Evolutionary conservation across 2,113 vertebrate species (phyloP).

Genomic region (Scatophagus argus): DNA sequence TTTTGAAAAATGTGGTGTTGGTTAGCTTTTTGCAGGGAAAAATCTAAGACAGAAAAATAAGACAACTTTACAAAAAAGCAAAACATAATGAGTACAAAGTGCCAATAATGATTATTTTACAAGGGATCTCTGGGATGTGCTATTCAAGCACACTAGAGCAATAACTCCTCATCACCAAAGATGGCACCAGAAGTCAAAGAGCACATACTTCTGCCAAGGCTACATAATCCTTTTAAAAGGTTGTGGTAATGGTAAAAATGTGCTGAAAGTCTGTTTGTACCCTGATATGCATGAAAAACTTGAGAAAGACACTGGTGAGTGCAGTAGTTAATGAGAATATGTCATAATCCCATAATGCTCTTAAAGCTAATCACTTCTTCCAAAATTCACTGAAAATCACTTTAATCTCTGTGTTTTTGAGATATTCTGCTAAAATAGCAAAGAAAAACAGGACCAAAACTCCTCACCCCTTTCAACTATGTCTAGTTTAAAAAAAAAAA

Average conservation of each 20-base stretch:
- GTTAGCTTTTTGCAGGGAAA: background rate
- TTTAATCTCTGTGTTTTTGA: background rate
- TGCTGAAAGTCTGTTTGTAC: background rate
- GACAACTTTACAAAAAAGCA: background rate
- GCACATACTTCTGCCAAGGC: background rate
- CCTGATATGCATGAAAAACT: background rate
- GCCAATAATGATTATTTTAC: background rate
- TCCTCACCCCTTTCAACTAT: constrained; percentile 16
- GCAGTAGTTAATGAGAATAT: background rate
- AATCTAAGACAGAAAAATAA: background rate
- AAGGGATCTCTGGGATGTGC: background rate
- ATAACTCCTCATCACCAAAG: background rate
- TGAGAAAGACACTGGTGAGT: background rate
- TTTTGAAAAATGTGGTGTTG: background rate
- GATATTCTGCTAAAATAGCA: background rate
- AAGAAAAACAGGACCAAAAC: background rate
- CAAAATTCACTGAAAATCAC: background rate
- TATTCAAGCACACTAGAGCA: background rate
- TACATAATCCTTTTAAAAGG: too few species aligned
- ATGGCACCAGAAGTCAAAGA: background rate
- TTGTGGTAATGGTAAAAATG: background rate
- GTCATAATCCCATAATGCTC: background rate
- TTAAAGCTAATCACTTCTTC: background rate
- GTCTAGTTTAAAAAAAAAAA: background rate
- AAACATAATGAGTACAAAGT: background rate